Evolutionary conservation across 2,888 invertebrate genomes (phyloP).

Genomic region (Drosophila hawaiiensis): DNA sequence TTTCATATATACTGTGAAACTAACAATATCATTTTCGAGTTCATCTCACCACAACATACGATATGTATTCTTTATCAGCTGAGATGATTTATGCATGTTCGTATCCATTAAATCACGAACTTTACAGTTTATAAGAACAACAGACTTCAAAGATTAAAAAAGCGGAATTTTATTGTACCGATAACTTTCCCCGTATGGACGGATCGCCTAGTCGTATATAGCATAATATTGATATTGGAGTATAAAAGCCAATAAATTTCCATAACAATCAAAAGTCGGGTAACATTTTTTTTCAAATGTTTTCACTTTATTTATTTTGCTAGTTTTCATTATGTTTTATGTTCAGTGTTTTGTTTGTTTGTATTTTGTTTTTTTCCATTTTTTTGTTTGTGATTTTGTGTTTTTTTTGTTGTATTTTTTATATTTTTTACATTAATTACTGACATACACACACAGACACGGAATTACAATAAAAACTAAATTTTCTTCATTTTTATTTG

Average conservation of each 20-base stretch:
- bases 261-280: background rate
- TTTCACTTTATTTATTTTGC: slow-evolving; percentile 80
- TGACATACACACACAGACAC: slow-evolving; percentile 83
- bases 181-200: background rate
- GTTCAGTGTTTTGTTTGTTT: slow-evolving; percentile 66
- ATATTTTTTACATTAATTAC: slow-evolving; percentile 71
- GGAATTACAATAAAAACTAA: slow-evolving; percentile 81
- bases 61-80: background rate
- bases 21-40: background rate
- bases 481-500: slow-evolving; percentile 48
- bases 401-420: slow-evolving; percentile 42
- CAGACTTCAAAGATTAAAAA: background rate
- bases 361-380: slow-evolving; percentile 53
- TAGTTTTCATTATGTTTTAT: slow-evolving; percentile 77
- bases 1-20: too few species aligned
- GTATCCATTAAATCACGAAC: background rate
- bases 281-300: slow-evolving; percentile 65
- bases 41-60: background rate
- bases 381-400: slow-evolving; percentile 54
- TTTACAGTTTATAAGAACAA: background rate
- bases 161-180: background rate
- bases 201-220: background rate
- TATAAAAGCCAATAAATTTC: background rate
- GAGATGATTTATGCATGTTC: too few species aligned
- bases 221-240: background rate